A percentile compares a stretch with the other conserved stretches of the same genome.
These are phyloP conservation scores for Cyprinella venusta DNA, from an alignment of 2,797 vertebrate species.

Conservation along the genomic window DNA sequence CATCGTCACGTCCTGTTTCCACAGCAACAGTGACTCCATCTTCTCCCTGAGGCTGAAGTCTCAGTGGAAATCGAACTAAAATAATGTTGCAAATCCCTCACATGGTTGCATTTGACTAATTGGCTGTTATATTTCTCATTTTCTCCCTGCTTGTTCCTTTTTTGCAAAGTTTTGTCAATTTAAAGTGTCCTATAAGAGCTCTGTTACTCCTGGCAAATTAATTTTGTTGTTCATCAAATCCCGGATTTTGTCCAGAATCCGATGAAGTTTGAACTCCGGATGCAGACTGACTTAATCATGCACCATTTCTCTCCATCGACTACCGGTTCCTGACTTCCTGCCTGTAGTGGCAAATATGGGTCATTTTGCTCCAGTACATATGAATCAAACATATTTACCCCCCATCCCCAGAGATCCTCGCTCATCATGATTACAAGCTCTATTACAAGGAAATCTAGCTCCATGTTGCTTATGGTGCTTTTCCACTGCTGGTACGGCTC, in stretches of 20 bases:
- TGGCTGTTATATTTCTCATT: constrained; percentile 6
- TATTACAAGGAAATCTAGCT: neutral
- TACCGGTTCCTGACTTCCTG: neutral
- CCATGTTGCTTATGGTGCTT: neutral
- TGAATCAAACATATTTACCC: constrained; percentile 9
- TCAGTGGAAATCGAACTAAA: constrained; percentile 38
- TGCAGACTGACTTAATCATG: neutral
- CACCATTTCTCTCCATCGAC: constrained; percentile 12
- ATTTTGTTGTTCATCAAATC: neutral
- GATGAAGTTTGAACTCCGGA: neutral
- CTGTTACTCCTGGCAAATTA: neutral
- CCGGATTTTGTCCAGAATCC: neutral
- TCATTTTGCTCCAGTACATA: constrained; percentile 8
- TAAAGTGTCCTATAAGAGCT: constrained; percentile 2
- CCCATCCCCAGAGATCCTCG: neutral
- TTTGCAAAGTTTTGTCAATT: neutral
- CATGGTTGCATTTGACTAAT: constrained; percentile 14
- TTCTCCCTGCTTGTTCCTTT: neutral
- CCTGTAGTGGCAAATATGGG: neutral
- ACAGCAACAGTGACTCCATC: constrained; percentile 45
- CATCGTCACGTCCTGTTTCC: constrained; percentile 46
- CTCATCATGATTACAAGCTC: neutral
- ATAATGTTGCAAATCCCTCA: constrained; percentile 6
- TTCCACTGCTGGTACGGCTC: no score
- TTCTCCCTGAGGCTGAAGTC: neutral